Conservation (phyloP, 1,140 invertebrate genomes). For the Habropoda laboriosa region DNA sequence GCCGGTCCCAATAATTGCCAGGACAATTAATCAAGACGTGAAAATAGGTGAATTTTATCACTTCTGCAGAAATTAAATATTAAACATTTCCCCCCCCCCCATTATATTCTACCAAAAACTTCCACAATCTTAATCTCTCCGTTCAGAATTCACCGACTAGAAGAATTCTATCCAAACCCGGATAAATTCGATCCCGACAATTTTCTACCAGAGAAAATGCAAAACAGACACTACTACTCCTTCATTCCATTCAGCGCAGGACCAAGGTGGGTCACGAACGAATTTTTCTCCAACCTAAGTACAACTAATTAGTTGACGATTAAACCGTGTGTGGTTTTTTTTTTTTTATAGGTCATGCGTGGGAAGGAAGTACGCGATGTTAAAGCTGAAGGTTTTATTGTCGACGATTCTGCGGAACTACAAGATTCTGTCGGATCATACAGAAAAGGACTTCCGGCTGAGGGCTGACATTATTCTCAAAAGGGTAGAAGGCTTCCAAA, state of each 20-base stretch:
- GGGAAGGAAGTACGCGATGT: conserved; percentile 87
- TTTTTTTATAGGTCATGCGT: conserved; percentile 81
- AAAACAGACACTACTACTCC: conserved; percentile 91
- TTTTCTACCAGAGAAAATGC: conserved; percentile 92
- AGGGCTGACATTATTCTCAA: conserved; percentile 81
- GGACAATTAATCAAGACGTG: conserved; percentile 87
- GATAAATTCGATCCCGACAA: conserved; percentile 94
- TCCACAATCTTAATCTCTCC: conserved; percentile 86
- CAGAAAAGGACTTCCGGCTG: conserved; percentile 77
- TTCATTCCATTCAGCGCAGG: conserved; percentile 96
- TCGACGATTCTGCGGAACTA: conserved; percentile 85
- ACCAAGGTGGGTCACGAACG: conserved; percentile 88
- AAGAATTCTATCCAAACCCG: conserved; percentile 91
- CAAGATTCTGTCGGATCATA: conserved; percentile 78
- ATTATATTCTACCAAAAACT: conserved; percentile 85
- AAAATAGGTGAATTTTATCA: conserved; percentile 84
- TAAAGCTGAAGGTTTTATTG: conserved; percentile 86
- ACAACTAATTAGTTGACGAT: too few relatives aligned
- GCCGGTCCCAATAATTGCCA: conserved; percentile 90
- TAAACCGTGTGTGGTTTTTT: not conserved
- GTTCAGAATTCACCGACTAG: conserved; percentile 89
- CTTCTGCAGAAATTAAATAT: too few relatives aligned
- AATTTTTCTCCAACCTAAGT: too few relatives aligned
- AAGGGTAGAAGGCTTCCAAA: conserved; percentile 79
- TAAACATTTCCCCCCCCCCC: too few relatives aligned